phyloP scores from a whole-genome alignment of 2,113 vertebrate genomes.

The Theropithecus gelada region DNA sequence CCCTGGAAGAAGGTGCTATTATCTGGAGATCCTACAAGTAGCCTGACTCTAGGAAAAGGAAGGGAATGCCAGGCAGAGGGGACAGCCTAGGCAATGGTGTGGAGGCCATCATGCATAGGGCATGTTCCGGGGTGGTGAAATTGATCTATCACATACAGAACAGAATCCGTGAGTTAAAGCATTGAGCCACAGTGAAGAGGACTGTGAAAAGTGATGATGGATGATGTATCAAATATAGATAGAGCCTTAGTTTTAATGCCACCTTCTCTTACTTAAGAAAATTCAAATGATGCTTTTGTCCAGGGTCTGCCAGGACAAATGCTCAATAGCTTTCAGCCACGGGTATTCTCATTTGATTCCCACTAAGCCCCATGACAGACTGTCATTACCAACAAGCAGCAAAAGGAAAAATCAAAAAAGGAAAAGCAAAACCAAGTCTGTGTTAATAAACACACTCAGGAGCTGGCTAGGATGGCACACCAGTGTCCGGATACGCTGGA shows the following conservation, averaged over 20 bases:
- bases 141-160: fast-evolving
- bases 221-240: fast-evolving
- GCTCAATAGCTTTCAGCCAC: background rate
- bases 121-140: background rate
- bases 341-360: fast-evolving
- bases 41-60: background rate
- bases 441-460: background rate
- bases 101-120: fast-evolving
- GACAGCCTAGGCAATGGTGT: background rate
- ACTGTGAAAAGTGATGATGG: background rate
- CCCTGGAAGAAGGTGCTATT: background rate
- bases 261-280: background rate
- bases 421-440: background rate
- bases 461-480: background rate
- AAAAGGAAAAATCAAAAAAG: background rate
- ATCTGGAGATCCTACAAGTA: too few species aligned
- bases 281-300: background rate
- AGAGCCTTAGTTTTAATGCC: background rate
- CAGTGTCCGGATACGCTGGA: background rate
- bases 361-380: background rate
- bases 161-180: background rate
- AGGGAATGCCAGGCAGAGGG: background rate
- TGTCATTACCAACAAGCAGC: too few species aligned
- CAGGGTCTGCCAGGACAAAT: background rate
- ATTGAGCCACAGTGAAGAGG: fast-evolving